Base-by-base conservation (phyloP, 2,797 vertebrate genomes). In the Catamblyrhynchus diadema region DNA sequence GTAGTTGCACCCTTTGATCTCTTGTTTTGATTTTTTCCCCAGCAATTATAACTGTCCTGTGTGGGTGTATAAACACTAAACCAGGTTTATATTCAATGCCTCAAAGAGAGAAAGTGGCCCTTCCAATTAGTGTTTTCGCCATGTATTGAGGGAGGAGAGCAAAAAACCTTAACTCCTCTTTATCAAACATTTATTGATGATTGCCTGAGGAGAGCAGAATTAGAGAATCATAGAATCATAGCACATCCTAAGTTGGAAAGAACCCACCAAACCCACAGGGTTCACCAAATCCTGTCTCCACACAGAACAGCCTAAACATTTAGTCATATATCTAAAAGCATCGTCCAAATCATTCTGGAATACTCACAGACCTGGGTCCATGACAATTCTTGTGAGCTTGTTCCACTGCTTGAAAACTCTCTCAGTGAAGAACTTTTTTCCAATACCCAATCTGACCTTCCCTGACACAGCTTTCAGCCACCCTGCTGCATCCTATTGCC, bases 221-320 rank as follows among this genome's bases (percentile, higher is more conserved):
- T 14, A 44, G 7, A 51, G 13, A 56, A 28, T 44, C 22, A 35
- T 3, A 42, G 32, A 60, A 39, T 37, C 45, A 59, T 19, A 59
- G 27, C n/a, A 65, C 17, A 61, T 24, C 5, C 23, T 65, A 30
- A 70, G 10, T 3, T 59, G 41, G 35, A 81, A 78, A 14, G 10
- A 4, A 59, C 2, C 2, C 18, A 23, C 1, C 14, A 9, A 4
- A 59, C 2, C 2, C 18, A 23, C 1, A 5, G 32, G 11, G 6
- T 35, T 54, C 30, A 24, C 9, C 15, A 71, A 86, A 32, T 77
- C 33, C 21, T 53, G 15, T 54, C 24, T 79, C 27, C 22, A 61
- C 20, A 66, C 4, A 74, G 41, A 28, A 24, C 35, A 79, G 45
- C 7, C 6, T 84, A 35, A 39, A 65, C 25, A 18, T 42, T 56